Conservation (phyloP, 2,888 invertebrate species). For the Nephrotoma appendiculata region DNA sequence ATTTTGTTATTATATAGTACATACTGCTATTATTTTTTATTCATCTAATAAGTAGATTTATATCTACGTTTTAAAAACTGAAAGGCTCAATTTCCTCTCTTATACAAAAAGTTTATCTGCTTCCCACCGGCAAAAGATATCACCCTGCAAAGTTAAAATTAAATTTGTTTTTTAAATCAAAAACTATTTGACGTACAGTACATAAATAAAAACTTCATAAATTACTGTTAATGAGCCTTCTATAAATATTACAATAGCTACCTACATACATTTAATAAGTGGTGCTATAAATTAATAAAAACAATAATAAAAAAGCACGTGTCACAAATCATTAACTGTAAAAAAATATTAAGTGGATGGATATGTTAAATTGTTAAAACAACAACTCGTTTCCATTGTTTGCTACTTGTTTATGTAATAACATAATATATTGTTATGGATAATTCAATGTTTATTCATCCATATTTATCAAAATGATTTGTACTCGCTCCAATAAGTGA, state of each 20-base stretch:
- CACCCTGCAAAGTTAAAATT: no score
- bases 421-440: background rate
- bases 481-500: background rate
- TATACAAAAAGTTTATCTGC: no score
- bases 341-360: background rate
- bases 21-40: no score
- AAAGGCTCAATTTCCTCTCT: no score
- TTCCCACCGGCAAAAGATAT: no score
- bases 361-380: background rate
- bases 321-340: background rate
- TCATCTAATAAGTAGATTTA: no score
- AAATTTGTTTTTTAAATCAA: no score
- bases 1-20: no score
- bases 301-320: background rate
- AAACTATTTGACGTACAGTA: background rate
- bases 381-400: background rate
- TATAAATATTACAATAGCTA: no score
- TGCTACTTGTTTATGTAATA: background rate
- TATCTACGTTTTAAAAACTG: no score
- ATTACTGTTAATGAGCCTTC: background rate
- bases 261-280: background rate
- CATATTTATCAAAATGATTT: background rate
- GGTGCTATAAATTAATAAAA: background rate
- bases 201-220: no score
- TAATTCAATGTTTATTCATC: background rate